A percentile compares a stretch with the other conserved stretches of the same genome.
Evolutionary conservation across 35 echinoderm and acorn worm genomes (phyloP).

Genomic region (Ophioderma brevispina): DNA sequence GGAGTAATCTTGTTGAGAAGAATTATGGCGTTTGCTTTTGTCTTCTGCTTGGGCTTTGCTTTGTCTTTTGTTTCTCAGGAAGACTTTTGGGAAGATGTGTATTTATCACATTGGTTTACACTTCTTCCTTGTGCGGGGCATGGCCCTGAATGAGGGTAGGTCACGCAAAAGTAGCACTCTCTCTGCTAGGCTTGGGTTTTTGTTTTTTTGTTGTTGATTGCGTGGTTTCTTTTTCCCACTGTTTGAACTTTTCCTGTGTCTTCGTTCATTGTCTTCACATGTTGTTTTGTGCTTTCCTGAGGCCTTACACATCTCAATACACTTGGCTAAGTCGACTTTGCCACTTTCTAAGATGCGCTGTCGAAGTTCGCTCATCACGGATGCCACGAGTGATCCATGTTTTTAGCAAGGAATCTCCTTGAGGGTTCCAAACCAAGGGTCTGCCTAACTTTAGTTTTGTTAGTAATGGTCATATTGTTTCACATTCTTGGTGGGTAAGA

Average conservation of each 20-base stretch:
- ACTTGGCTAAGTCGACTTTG: neutral
- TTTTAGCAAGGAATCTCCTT: neutral
- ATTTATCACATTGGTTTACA: neutral
- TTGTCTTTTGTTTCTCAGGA: neutral
- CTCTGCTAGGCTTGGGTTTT: neutral
- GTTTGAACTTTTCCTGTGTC: neutral
- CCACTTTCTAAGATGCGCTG: neutral
- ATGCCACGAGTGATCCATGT: neutral
- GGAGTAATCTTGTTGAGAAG: neutral
- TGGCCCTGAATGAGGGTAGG: neutral
- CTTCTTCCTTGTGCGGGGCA: neutral
- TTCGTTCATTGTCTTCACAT: neutral
- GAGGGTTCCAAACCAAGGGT: too few relatives aligned
- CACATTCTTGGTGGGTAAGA: too few relatives aligned
- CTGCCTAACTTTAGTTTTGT: too few relatives aligned
- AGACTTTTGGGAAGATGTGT: neutral
- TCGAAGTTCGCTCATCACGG: neutral
- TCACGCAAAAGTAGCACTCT: neutral
- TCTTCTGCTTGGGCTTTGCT: neutral
- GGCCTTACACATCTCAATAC: neutral
- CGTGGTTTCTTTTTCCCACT: neutral
- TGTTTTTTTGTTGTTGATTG: neutral
- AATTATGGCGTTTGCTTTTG: neutral
- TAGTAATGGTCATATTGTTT: too few relatives aligned
- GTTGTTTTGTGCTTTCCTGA: neutral